These are phyloP conservation scores for Geococcyx californianus DNA, from an alignment of 2,113 vertebrate species.

Conservation along the genomic window DNA sequence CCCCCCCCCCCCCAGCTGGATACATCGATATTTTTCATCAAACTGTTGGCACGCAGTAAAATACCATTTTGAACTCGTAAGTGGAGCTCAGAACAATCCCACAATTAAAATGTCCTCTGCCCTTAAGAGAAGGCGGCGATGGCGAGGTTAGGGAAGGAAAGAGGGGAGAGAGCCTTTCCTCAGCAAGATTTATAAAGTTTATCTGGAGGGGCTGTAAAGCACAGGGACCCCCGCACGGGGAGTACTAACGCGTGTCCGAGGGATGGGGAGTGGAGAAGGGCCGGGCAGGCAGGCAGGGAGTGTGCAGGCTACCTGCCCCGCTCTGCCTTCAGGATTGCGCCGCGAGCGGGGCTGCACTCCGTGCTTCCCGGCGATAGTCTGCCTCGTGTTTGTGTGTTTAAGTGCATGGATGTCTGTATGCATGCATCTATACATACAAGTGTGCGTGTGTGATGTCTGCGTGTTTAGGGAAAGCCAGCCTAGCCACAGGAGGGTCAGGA, in stretches of 20 bases:
- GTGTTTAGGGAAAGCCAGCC: not conserved
- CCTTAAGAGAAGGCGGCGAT: not conserved
- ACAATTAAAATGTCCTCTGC: slow-evolving; percentile 44
- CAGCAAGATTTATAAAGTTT: slow-evolving; percentile 36
- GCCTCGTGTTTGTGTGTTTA: not conserved
- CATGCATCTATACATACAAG: not conserved
- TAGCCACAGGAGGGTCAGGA: slow-evolving; percentile 16
- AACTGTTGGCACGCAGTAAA: slow-evolving; percentile 54
- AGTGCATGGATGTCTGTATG: not conserved
- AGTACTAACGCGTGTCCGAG: not conserved
- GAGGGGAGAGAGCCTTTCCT: not conserved
- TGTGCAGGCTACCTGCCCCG: not conserved
- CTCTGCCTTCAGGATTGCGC: not conserved
- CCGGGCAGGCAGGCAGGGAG: not conserved
- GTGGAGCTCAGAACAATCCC: slow-evolving; percentile 44
- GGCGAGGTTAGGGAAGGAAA: not conserved
- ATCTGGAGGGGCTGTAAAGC: not conserved
- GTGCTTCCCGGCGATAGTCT: not conserved
- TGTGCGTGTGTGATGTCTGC: not conserved
- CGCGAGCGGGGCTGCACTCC: not conserved
- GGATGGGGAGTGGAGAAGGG: not conserved
- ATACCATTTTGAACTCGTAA: slow-evolving; percentile 59
- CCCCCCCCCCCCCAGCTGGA: not conserved
- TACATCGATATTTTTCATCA: slow-evolving; percentile 17
- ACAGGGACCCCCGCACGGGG: not conserved